Evolutionary conservation across 2,888 invertebrate genomes (phyloP).

Genomic region (Rhamnusium bicolor): DNA sequence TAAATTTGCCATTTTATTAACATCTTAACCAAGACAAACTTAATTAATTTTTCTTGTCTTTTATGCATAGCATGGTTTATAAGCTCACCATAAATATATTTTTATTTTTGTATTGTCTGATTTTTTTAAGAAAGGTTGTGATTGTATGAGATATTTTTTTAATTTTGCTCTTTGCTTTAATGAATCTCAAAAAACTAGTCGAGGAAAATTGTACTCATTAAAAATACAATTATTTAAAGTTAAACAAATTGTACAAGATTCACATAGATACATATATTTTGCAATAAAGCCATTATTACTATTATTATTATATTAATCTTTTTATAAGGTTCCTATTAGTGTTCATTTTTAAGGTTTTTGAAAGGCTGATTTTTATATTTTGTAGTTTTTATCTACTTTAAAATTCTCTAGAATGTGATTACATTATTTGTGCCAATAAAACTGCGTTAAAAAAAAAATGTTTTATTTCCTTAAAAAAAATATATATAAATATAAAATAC

Average conservation of each 20-base stretch:
- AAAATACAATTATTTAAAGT: slow-evolving; percentile 5
- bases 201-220: slow-evolving; percentile 13
- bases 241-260: neutral
- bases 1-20: neutral
- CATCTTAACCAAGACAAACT: too few species aligned
- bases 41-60: too few species aligned
- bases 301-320: neutral
- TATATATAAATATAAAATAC: slow-evolving; percentile 10
- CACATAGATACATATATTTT: neutral
- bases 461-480: slow-evolving; percentile 17
- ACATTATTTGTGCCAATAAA: slow-evolving; percentile 47
- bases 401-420: slow-evolving; percentile 34
- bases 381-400: slow-evolving; percentile 1
- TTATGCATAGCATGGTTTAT: too few species aligned
- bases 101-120: neutral
- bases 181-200: slow-evolving; percentile 19
- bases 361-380: slow-evolving; percentile 44
- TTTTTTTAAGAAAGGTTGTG: slow-evolving; percentile 16
- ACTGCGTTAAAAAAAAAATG: slow-evolving; percentile 12
- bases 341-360: slow-evolving; percentile 45
- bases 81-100: slow-evolving; percentile 7
- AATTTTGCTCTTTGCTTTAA: too few species aligned
- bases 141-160: neutral
- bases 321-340: slow-evolving; percentile 51
- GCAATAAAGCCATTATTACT: neutral